Evolutionary conservation across 2,113 vertebrate species (phyloP), one percentile per base, ranked within the genome.

Genomic region (Fulmarus glacialis): DNA sequence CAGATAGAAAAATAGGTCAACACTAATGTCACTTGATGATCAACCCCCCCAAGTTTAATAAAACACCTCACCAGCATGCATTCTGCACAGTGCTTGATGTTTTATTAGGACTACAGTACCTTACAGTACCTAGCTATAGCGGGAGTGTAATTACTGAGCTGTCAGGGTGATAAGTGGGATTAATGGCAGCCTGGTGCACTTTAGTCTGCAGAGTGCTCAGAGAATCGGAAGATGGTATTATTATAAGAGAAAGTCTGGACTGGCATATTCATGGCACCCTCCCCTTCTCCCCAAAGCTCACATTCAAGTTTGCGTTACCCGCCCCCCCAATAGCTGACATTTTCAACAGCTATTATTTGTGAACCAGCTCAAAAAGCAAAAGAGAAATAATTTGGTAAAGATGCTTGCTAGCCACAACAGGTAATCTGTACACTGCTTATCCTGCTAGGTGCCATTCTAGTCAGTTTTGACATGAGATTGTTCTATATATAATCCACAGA

Each of bases 151-250:
- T 99, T 99, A 99, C 98, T 93, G 98, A 98, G 98, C 99, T 99
- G 99, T 99, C 99, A 99, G 98, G 97, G 98, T 98, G 98, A 99
- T 99, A 99, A 99, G 99, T 99, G 98, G 99, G 99, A 99, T 99
- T 99, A 99, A 99, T 99, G 99, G 99, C 98, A 98, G 98, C 98
- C 98, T 98, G 97, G 98, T 99, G 99, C 98, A 99, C 99, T 99
- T 98, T 98, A 98, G 98, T 98, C 98, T 98, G 98, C 98, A 94
- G 98, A 98, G 98, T 96, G 98, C 98, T 98, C 92, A 96, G 98
- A 99, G 99, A 98, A 98, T 98, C 96, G 92, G 98, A 98, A 98
- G 98, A 99, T 98, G 98, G 98, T 98, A 98, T 99, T 99, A 98
- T 99, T 99, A 98, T 97, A 98, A 97, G 96, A 98, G 97, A 95